Conservation (phyloP, 1,140 invertebrate genomes). For the Apis mellifera region Amel_HAv3.1 CM009933.2:8058501-8059000, state of each 20-base stretch:
- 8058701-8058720: slow-evolving; percentile 38
- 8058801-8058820: slow-evolving; percentile 5
- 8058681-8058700: slow-evolving; percentile 14
- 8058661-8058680: slow-evolving; percentile 27
- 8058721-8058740: slow-evolving; percentile 9
- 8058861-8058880: slow-evolving; percentile 19
- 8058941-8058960: slow-evolving; percentile 43
- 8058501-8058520: slow-evolving; percentile 1
- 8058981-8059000: slow-evolving; percentile 43
- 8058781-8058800: slow-evolving; percentile 8
- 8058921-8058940: slow-evolving; percentile 35
- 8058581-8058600: slow-evolving; percentile 21
- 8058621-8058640: no score
- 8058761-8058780: slow-evolving; percentile 39
- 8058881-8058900: background rate
- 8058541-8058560: slow-evolving; percentile 10
- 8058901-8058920: background rate
- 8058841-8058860: slow-evolving; percentile 41
- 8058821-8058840: background rate
- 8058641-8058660: background rate
- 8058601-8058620: background rate
- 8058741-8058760: slow-evolving; percentile 29
- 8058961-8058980: slow-evolving; percentile 8
- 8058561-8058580: background rate
- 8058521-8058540: background rate